Base-by-base conservation (phyloP, 2,113 vertebrate genomes). In the Salvelinus sp. region DNA sequence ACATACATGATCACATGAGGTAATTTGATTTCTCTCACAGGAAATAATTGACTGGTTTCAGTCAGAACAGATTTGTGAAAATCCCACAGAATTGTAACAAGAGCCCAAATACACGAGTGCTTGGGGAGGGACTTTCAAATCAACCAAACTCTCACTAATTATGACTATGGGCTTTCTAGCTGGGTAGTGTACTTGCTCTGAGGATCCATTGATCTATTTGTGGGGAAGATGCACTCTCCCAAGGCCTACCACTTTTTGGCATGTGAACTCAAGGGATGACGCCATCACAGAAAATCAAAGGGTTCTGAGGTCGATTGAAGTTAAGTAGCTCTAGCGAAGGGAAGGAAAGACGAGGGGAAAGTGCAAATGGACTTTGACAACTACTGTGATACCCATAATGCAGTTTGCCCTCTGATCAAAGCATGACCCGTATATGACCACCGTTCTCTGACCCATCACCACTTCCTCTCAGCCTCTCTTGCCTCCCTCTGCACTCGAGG, bases 261-360 rank as follows among this genome's bases (percentile, higher is more conserved):
- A 78, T 88, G 88, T 86, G 89, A 85, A 77, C 28, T 22, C 83
- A 76, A 66, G 64, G 63, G 58, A 74, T 85, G 87, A 89, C 89
- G 88, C 83, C 88, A 89, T 91, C 88, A 47, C 81, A 5, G 30
- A 86, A 86, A 91, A 92, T 90, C 85, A 91, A 89, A 87, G 62
- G 22, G 44, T 74, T 28, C 47, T 28, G 38, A 54, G 88, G 83
- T 88, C 89, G 91, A 90, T 88, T 90, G 88, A 88, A 90, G 89
- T 93, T 88, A 88, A 91, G 90, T 86, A 87, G 88, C 62, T 33
- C 79, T 87, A 87, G 89, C 77, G 82, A 87, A 81, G 86, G 84
- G 83, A 75, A 81, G 84, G 79, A 66, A 79, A 79, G n/a, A 28
- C n/a, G 44, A 66, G 38, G 30, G 63, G 38, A 74, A 28, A 54